Evolutionary conservation across 1,140 invertebrate genomes (phyloP).

Genomic region (Trypoxylus dichotomus): DNA sequence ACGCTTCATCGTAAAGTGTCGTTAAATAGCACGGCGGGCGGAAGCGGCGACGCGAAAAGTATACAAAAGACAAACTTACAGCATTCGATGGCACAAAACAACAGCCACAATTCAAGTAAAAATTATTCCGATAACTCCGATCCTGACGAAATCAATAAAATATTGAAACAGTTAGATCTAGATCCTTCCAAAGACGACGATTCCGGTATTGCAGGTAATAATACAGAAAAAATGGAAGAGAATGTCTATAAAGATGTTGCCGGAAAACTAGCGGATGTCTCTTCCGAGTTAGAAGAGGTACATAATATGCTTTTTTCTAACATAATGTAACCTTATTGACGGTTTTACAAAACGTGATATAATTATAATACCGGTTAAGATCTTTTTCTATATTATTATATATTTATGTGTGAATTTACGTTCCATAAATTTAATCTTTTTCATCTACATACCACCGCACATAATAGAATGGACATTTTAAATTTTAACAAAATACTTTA

Average conservation of each 20-base stretch:
- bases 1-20: conserved; percentile 75
- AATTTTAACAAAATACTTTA: no score
- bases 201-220: neutral
- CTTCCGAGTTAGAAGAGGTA: neutral
- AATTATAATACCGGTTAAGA: no score
- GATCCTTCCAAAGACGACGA: conserved; percentile 8
- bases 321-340: no score
- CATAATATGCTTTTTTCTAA: neutral
- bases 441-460: no score
- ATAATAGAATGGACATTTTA: no score
- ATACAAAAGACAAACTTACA: neutral
- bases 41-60: neutral
- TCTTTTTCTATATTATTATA: no score
- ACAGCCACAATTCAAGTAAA: conserved; percentile 11
- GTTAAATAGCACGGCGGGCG: conserved; percentile 49
- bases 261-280: neutral
- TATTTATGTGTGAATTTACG: no score
- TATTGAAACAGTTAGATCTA: conserved; percentile 18
- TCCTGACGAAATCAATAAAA: conserved; percentile 10
- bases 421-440: no score
- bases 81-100: neutral
- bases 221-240: neutral
- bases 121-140: neutral
- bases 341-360: no score
- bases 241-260: neutral